Conservation (phyloP, 2,113 vertebrate species). For the Syngnathus typhle region DNA sequence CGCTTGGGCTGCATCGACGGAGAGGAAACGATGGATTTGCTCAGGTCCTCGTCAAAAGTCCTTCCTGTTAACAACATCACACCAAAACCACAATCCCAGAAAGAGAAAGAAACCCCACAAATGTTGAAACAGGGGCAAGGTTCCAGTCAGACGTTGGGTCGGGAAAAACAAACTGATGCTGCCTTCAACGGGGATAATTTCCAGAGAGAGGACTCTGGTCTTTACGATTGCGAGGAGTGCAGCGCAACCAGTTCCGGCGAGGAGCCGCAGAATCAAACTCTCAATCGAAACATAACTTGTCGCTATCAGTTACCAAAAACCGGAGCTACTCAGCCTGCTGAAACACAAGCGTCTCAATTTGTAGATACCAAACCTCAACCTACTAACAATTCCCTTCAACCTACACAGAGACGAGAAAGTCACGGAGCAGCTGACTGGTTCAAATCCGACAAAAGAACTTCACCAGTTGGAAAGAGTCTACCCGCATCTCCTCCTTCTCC, state of each 20-base stretch:
- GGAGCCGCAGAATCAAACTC: constrained; percentile 74
- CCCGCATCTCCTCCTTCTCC: constrained; percentile 72
- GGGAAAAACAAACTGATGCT: constrained; percentile 41
- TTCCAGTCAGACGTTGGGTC: constrained; percentile 27
- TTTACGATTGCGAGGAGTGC: constrained; percentile 83
- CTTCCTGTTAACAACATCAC: constrained; percentile 10
- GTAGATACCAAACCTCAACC: constrained; percentile 67
- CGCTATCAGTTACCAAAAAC: constrained; percentile 55
- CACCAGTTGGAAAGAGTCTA: constrained; percentile 89
- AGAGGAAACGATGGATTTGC: constrained; percentile 39
- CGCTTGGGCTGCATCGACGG: constrained; percentile 79
- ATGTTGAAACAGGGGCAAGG: constrained; percentile 27
- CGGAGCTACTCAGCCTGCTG: constrained; percentile 29
- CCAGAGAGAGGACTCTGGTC: constrained; percentile 75
- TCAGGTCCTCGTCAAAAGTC: constrained; percentile 40
- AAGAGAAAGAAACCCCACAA: constrained; percentile 25
- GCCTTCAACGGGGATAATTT: constrained; percentile 52
- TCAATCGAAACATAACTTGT: constrained; percentile 53
- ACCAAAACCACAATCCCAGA: constrained; percentile 31
- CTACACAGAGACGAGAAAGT: constrained; percentile 48
- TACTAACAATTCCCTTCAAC: constrained; percentile 46
- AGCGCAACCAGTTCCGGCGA: constrained; percentile 78
- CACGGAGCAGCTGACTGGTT: constrained; percentile 65
- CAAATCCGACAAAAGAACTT: constrained; percentile 78
- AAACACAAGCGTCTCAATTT: constrained; percentile 72